Base-by-base conservation (phyloP, 2,888 invertebrate species). In the Ennomos erosarius region DNA sequence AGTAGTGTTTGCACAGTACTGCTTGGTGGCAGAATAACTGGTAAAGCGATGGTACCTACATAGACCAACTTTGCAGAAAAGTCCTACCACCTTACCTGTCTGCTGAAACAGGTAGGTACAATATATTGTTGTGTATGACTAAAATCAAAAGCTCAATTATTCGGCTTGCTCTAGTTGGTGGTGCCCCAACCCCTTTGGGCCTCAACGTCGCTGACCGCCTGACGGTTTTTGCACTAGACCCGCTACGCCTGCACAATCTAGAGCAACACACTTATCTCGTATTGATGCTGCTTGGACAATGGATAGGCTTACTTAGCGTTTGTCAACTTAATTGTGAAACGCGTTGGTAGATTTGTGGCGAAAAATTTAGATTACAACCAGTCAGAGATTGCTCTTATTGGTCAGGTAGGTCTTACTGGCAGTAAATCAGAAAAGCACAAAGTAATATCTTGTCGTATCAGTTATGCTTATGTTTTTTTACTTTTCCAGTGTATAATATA, bases 161-260 rank as follows among this genome's bases (percentile, higher is more conserved):
- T 67, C 55, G 67, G 66, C 51, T 45, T 67, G 64, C 64, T 64
- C 59, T 59, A 52, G 60, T 63, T 58, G 75, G 77, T 78, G 76
- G 78, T 75, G 70, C 72, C 76, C 73, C 81, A 81, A 76, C 84
- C 88, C 85, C 85, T 76, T 72, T 78, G 85, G 89, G 91, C 88
- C 90, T 73, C 89, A 74, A 79, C 86, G 88, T 85, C 88, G 86
- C 71, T 88, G 90, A 90, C 90, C 88, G 86, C 66, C 65, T 70
- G 59, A 65, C 65, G 68, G 81, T 87, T 90, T 90, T 90, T 90
- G 87, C 86, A 80, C 80, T 73, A 75, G 71, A 74, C 73, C 74
- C 75, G 73, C 76, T 73, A 71, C 77, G 78, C 75, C 77, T 81
- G 80, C 75, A 79, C 78, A 76, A 84, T 81, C 79, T 87, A 85